Conservation (phyloP, 92 coral and sea anemone species). For the Diadumene lineata region DNA sequence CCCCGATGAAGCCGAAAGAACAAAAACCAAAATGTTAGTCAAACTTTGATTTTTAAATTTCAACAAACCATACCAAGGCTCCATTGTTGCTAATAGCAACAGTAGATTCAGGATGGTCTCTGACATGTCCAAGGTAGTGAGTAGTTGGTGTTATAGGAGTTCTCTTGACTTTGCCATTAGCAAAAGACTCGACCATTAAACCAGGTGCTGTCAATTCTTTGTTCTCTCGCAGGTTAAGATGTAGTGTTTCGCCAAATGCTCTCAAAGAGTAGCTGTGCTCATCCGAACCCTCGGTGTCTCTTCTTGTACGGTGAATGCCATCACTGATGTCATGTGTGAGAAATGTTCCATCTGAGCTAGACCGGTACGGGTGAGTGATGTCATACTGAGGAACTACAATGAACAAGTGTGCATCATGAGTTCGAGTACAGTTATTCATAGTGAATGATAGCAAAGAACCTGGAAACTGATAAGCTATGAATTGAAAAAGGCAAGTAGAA, state of each 20-base stretch:
- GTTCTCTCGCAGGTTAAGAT: conserved; percentile 66
- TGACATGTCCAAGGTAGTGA: conserved; percentile 76
- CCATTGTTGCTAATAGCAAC: conserved; percentile 77
- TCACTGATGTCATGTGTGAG: conserved; percentile 38
- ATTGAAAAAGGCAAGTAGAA: too few relatives aligned
- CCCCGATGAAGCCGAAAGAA: too few relatives aligned
- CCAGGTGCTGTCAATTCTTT: conserved; percentile 71
- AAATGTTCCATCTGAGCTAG: conserved; percentile 43
- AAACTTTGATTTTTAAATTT: too few relatives aligned
- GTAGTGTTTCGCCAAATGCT: conserved; percentile 77
- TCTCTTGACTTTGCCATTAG: conserved; percentile 61
- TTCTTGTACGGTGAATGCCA: conserved; percentile 41
- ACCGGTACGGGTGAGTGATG: conserved; percentile 60
- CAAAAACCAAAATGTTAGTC: neutral
- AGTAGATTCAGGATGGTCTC: conserved; percentile 76
- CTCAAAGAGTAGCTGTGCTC: conserved; percentile 48
- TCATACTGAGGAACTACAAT: conserved; percentile 65
- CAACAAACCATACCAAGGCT: conserved; percentile 68
- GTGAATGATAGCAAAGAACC: too few relatives aligned
- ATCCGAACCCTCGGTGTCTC: conserved; percentile 26
- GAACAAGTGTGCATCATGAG: neutral
- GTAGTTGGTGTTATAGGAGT: conserved; percentile 53
- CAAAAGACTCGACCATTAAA: conserved; percentile 51
- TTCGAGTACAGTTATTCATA: too few relatives aligned
- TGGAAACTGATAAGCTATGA: too few relatives aligned